These are phyloP conservation scores for Nephila pilipes DNA, from an alignment of 1,140 invertebrate genomes.

Conservation along the genomic window DNA sequence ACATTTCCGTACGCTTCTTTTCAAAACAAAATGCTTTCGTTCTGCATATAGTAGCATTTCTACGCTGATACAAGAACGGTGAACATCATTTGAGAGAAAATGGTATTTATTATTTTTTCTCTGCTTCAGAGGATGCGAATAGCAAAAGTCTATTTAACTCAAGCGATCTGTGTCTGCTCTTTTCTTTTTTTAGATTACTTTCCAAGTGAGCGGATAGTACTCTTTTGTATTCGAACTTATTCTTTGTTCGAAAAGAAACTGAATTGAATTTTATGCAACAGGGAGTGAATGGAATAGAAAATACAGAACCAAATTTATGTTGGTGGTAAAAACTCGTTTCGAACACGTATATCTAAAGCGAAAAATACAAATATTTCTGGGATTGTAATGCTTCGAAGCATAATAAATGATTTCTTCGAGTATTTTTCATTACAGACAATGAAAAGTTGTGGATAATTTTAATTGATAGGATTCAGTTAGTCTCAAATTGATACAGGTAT, in stretches of 20 bases:
- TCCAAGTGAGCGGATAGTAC: neutral
- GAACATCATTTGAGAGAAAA: conserved; percentile 6
- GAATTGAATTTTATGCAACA: neutral
- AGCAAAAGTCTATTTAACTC: neutral
- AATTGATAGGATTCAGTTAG: too few species aligned
- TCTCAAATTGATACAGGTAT: too few species aligned
- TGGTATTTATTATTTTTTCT: neutral
- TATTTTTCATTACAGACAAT: too few species aligned
- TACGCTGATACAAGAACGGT: too few species aligned
- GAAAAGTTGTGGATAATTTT: too few species aligned
- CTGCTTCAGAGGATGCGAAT: neutral
- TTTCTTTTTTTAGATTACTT: neutral
- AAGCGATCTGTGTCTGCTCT: neutral
- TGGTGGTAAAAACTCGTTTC: too few species aligned
- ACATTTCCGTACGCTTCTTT: neutral
- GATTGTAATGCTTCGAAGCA: too few species aligned
- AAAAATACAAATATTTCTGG: too few species aligned
- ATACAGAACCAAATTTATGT: too few species aligned
- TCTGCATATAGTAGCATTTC: neutral
- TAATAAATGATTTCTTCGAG: too few species aligned
- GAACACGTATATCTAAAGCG: too few species aligned
- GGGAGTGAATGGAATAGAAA: neutral
- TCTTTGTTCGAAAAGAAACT: neutral
- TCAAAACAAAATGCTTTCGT: neutral
- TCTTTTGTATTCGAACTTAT: neutral